Evolutionary conservation across 1,140 invertebrate genomes (phyloP), one percentile per base, ranked within the genome.

Genomic region (Apis dorsata): DNA sequence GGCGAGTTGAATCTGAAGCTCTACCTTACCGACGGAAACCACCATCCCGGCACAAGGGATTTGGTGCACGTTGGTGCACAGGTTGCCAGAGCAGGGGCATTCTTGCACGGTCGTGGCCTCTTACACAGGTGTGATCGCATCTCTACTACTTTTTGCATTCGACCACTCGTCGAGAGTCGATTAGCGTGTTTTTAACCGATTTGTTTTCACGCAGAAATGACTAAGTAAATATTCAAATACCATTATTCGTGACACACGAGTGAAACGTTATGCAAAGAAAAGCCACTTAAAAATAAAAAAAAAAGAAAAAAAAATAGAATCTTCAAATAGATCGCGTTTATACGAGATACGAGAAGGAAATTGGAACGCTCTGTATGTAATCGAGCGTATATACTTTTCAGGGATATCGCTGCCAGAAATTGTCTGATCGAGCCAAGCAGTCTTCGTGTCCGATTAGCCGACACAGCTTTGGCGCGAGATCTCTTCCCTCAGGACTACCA

Each of bases 401-500:
- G 97, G 93, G 98, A 99, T 92, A 95, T 99, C 69, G 98, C 98
- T 17, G 96, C 97, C 24, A 96, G 98, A 90, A 99, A 99, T 94
- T 98, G 97, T 93, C 95, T 97, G 96, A 98, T 96, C 96, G 97
- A 97, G 86, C 91, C 93, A 17, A 88, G 90, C 72, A 92, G 89
- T 75, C 94, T 98, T 81, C 96, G 96, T 91, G 96, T 99, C 63
- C 97, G 98, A 93, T 95, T 99, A 84, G 97, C 97, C 63, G 99
- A 99, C 93, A 97, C 97, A 88, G 97, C 98, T 49, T 92, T 99
- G 71, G 96, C 98, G 1, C 94, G 98, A 49, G 98, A 99, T 94
- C 94, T 99, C 63, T 99, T 99, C 93, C 98, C 98, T 11, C 96
- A 96, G 85, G 99, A 99, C 93, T 99, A 99, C 93, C 97, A 99